Base-by-base conservation (phyloP, 1,140 invertebrate species). In the Lucilia cuprina region DNA sequence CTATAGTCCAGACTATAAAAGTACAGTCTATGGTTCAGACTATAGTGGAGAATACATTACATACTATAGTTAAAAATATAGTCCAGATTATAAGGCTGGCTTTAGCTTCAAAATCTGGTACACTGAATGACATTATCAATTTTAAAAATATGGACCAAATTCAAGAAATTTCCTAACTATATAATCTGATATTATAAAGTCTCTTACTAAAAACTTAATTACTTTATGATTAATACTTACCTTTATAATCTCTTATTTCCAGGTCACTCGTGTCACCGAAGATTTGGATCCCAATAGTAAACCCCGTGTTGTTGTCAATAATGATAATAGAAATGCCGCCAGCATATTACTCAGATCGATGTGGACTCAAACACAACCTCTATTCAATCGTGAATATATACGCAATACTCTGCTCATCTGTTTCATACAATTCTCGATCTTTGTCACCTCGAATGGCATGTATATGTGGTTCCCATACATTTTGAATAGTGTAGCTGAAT, bases 301-400 rank as follows among this genome's bases (percentile, higher is more conserved):
- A 83, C 47, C 74, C 14, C 75, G 41, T 2, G n/a, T 21, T 5
- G 10, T 30, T 0, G 74, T 19, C 34, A 25, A 21, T 21, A 70
- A 70, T 80, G 47, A 30, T 30, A 19, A 49, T 13, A n/a, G 50
- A 35, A 85, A 85, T 74, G 47, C 82, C 7, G 9, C 49, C 4
- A 35, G 70, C 12, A 8, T 35, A 17, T 7, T 84, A 8, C 60
- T 85, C 0, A 82, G 21, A 88, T 89, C 3, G 7, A 92, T 93
- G 91, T 88, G 88, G 84, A 88, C 91, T 47, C 92, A 93, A 85
- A 93, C 92, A 0, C 84, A 87, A 12, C 92, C 92, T 0, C 88
- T 93, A 34, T 93, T 93, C 88, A 87, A 88, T 34, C 75, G 84
- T 13, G 91, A 92, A 5, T 87, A 92, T 7, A 85, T 92, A 50